Base-by-base conservation (phyloP, 2,888 invertebrate species). In the Polylopha cassiicola region DNA sequence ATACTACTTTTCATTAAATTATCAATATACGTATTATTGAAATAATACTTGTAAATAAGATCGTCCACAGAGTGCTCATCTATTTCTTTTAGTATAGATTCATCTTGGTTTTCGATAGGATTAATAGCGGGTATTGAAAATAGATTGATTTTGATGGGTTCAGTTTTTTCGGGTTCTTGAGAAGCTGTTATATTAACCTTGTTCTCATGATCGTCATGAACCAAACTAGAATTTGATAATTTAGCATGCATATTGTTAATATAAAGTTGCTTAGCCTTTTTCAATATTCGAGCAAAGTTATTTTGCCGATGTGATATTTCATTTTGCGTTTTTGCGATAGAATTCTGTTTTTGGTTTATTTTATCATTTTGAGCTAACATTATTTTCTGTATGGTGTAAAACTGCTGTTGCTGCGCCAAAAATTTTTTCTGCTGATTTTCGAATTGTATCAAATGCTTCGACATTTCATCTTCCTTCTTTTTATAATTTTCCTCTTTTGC, bases 11-110 rank as follows among this genome's bases (percentile, higher is more conserved):
- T 80, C 67, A 84, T 79, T 2, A 81, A 26, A 15, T 58, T 72
- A 30, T 84, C 81, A 10, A 84, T 77, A 9, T 77, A 79, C 0
- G 84, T 82, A 18, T 85, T 84, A 38, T 85, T 84, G 17, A 85
- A 85, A 32, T 84, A 85, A 34, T 75, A 80, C 66, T 82, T 84
- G 50, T 80, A 82, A 2, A 85, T 71, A 42, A 85, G 63, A 43
- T 84, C 84, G 13, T 85, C 84, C 0, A 84, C 71, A 0, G 70
- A 53, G 22, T 74, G 64, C 1, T 73, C 58, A 24, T 85, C 80
- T 64, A 77, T 84, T 20, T 81, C 84, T 46, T 67, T 71, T 4
- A 85, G 48, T 5, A 85, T 68, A n/a, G 65, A 38, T 28, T 68
- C 65, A 11, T 85, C 82, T 44, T 78, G 69, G 33, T 81, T 67